Conservation (phyloP, 23 tunicate genomes). For the Trididemnum miniatum region DNA sequence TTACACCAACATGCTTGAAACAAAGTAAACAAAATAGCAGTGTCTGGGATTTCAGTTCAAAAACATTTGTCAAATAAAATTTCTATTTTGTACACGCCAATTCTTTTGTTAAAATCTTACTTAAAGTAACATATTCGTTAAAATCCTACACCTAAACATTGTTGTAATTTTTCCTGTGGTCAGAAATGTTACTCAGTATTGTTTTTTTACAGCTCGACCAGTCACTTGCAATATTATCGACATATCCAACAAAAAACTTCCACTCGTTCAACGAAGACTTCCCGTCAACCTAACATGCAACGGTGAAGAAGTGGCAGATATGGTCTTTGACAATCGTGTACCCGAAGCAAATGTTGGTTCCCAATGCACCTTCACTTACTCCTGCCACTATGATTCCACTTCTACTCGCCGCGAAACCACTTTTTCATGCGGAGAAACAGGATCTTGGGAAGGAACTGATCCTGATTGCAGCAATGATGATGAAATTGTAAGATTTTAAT, state of each 20-base stretch:
- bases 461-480: slow-evolving; percentile 58
- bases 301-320: neutral
- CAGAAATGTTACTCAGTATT: no score
- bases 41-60: no score
- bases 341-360: slow-evolving; percentile 7
- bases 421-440: slow-evolving; percentile 15
- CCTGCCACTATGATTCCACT: slow-evolving; percentile 44
- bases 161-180: no score
- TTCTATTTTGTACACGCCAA: no score
- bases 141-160: no score
- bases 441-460: slow-evolving; percentile 46
- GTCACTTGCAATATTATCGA: neutral
- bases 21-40: no score
- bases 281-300: slow-evolving; percentile 28
- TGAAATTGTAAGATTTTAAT: slow-evolving; percentile 35
- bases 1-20: no score
- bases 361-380: slow-evolving; percentile 44
- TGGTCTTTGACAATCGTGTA: neutral
- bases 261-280: neutral
- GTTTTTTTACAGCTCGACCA: neutral
- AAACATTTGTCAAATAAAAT: no score
- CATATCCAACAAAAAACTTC: neutral
- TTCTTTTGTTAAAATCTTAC: no score
- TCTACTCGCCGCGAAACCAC: slow-evolving; percentile 22
- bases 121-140: no score